These are phyloP conservation scores for Argyrosomus regius DNA, from an alignment of 2,797 vertebrate genomes.

Conservation along the genomic window DNA sequence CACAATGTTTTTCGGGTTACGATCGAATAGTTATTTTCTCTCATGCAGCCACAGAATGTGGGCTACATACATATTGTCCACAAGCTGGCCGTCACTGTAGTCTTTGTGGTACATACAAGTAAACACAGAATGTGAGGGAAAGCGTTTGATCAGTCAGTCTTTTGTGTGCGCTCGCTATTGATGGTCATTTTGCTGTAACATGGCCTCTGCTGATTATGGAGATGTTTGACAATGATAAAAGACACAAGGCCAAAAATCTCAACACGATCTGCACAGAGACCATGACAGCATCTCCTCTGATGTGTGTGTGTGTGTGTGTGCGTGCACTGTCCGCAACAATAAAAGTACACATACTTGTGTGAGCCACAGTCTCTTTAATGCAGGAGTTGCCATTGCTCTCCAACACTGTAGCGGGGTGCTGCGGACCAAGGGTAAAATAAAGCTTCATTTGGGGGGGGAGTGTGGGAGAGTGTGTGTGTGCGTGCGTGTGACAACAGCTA, in stretches of 20 bases:
- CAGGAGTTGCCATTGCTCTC: neutral
- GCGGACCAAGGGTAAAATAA: no score
- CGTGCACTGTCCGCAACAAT: no score
- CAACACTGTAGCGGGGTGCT: neutral
- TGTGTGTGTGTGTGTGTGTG: neutral
- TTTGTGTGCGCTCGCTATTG: neutral
- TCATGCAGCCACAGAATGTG: constrained; percentile 11
- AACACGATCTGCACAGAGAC: neutral
- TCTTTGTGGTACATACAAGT: constrained; percentile 7
- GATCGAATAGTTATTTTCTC: neutral
- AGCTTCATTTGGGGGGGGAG: no score
- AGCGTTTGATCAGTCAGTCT: constrained; percentile 17
- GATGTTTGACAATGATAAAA: constrained; percentile 2
- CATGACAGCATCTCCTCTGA: neutral
- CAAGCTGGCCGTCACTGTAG: neutral
- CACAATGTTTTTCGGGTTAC: neutral
- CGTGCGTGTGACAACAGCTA: no score
- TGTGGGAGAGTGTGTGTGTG: no score
- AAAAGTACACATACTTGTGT: no score
- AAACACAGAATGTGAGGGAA: constrained; percentile 10
- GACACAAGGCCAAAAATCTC: neutral
- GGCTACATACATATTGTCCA: constrained; percentile 8
- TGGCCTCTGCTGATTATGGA: neutral
- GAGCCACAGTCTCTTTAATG: neutral
- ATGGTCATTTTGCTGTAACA: constrained; percentile 11